These are phyloP conservation scores for Latrodectus elegans DNA, from an alignment of 2,888 invertebrate genomes.

Conservation along the genomic window DNA sequence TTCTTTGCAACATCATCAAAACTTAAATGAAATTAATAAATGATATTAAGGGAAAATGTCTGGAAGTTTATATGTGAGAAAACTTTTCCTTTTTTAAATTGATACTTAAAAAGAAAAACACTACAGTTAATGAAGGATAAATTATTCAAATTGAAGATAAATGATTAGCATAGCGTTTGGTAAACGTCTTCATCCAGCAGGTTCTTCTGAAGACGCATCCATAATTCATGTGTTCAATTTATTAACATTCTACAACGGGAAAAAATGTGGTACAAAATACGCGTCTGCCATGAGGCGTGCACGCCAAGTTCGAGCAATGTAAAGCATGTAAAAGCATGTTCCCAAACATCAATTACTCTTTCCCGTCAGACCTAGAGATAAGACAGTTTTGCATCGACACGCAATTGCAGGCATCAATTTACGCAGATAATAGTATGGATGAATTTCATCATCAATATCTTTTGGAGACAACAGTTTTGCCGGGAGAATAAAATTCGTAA, in stretches of 20 bases:
- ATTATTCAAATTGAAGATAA: no score
- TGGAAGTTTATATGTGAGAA: no score
- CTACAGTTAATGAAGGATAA: no score
- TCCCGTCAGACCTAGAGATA: not conserved
- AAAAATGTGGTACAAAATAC: not conserved
- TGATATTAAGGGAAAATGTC: no score
- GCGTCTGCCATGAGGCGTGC: not conserved
- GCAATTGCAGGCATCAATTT: conserved; percentile 36
- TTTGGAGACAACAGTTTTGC: conserved; percentile 29
- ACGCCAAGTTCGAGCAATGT: not conserved
- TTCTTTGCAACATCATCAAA: no score
- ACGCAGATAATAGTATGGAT: conserved; percentile 22
- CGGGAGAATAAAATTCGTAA: conserved; percentile 18
- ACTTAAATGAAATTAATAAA: no score
- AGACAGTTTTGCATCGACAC: not conserved
- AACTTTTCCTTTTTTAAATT: no score
- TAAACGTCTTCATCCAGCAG: not conserved
- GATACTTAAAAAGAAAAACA: no score
- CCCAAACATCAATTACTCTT: not conserved
- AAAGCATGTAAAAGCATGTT: not conserved
- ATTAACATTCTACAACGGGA: not conserved
- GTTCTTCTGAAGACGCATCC: not conserved
- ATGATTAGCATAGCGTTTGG: not conserved
- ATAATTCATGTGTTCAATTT: not conserved
- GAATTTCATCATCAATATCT: conserved; percentile 20